Evolutionary conservation across 92 coral and sea anemone genomes (phyloP).

Genomic region (Palythoa caribaeorum): DNA sequence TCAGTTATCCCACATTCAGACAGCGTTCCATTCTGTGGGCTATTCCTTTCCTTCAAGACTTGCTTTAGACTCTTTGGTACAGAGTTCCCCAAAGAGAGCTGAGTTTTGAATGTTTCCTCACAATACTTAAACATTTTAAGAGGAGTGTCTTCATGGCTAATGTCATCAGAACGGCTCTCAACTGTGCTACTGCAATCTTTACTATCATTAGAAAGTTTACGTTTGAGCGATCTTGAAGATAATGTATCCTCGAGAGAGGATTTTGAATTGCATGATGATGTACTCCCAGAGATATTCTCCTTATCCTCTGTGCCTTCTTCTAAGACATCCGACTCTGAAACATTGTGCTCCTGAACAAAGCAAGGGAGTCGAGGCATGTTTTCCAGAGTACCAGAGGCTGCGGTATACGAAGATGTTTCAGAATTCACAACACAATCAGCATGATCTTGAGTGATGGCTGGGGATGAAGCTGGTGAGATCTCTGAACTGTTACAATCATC

Average conservation of each 20-base stretch:
- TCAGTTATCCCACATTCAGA: neutral
- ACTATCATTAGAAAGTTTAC: neutral
- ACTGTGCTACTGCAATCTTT: neutral
- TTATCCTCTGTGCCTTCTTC: slow-evolving; percentile 9
- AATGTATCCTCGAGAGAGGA: neutral
- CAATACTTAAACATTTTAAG: neutral
- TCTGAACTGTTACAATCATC: neutral
- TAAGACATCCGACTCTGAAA: neutral
- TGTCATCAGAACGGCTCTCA: neutral
- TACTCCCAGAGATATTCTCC: slow-evolving; percentile 5
- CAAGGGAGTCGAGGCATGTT: slow-evolving; percentile 33
- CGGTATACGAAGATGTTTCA: neutral
- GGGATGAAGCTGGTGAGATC: neutral
- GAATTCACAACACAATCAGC: neutral
- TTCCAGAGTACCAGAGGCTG: neutral
- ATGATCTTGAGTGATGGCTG: neutral
- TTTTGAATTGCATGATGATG: slow-evolving; percentile 5
- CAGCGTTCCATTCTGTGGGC: neutral
- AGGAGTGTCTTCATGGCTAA: neutral
- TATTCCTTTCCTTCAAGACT: slow-evolving; percentile 16
- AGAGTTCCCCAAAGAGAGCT: neutral
- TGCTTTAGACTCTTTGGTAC: neutral
- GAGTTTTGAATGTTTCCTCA: neutral
- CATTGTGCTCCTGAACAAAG: slow-evolving; percentile 19
- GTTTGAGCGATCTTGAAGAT: slow-evolving; percentile 23